Evolutionary conservation across 2,888 invertebrate genomes (phyloP), one percentile per base, ranked within the genome.

Genomic region (Aphidius colemani): DNA sequence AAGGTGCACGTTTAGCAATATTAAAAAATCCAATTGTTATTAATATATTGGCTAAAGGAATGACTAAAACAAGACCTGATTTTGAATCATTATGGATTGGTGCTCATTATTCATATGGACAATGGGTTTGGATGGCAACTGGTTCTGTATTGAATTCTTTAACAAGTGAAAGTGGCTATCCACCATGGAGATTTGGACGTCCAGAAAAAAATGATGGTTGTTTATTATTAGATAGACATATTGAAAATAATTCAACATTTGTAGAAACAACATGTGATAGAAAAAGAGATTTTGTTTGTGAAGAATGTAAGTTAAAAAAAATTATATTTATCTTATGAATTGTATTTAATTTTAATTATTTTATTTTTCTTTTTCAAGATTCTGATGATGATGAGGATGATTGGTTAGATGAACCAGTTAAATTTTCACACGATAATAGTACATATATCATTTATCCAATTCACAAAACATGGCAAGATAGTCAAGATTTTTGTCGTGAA

Each of bases 41-140:
- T 11, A 64, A 71, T 50, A 68, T 74, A 50, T 60, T 75, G 41
- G 63, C 70, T 1, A 70, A 69, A 55, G 69, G 65, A 44, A 74
- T 74, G 74, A 73, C 71, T 1, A 74, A 71, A 62, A 69, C 71
- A 6, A 67, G 74, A 46, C 74, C 74, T 65, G 73, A 70, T 68
- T 85, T 86, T 9, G 86, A 86, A 60, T 84, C 79, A 59, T 85
- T 85, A 0, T 86, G 86, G 86, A 80, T 86, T 0, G 86, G 86
- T 0, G 86, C 84, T 0, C 78, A 72, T 0, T 85, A 84, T 0
- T 67, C 74, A 0, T 76, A 84, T 0, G 85, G 85, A 0, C 75
- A 74, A 3, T 86, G 85, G 86, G 75, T 72, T 0, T 86, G 86
- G 86, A 65, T 82, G 1, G 84, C 86, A 64, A 78, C 82, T 0